Base-by-base conservation (phyloP, 2,888 invertebrate genomes). In the Peribatodes rhomboidaria region DNA sequence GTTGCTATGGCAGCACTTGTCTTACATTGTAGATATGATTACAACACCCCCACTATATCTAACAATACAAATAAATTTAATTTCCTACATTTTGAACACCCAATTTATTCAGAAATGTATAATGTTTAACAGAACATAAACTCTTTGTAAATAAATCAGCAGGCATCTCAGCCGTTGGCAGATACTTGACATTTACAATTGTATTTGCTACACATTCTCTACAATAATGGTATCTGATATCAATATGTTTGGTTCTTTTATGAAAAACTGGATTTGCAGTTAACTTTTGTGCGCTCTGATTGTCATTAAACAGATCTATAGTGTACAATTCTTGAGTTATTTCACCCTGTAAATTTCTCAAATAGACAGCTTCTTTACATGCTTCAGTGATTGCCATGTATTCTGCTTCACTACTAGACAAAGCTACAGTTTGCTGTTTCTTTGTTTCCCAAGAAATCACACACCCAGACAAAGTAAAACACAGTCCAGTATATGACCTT, bases 401-500 rank as follows among this genome's bases (percentile, higher is more conserved):
- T 35, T 61, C 62, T 22, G 47, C 77, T 37, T 56, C 76, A 74
- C 79, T 77, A 39, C 74, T 76, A 0, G 77, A 77, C 7, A 80
- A 47, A 7, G 79, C 79, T 44, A 78, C 76, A 18, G 11, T 76
- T 50, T 58, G 68, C 53, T 81, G 77, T 66, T 79, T 78, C n/a
- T 49, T 70, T 13, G 75, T 73, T 35, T 50, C 49, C 37, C 22
- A 56, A 33, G 61, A 55, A 57, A 82, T 71, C 8, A 67, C 75
- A 61, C 67, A 61, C 33, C 70, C 72, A 31, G 72, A 70, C 20
- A 79, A 44, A 37, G 63, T 69, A 71, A 82, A 80, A 52, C 59
- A 61, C 67, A 56, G 76, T 0, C 78, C 79, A 10, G 78, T 74
- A 62, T 76, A 79, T 0, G 87, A 90, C 80, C 82, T 88, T 82